Percentiles rank a stretch among this genome's conserved stretches.
Evolutionary conservation across 2,888 invertebrate species (phyloP).

Genomic region (Salticus scenicus): DNA sequence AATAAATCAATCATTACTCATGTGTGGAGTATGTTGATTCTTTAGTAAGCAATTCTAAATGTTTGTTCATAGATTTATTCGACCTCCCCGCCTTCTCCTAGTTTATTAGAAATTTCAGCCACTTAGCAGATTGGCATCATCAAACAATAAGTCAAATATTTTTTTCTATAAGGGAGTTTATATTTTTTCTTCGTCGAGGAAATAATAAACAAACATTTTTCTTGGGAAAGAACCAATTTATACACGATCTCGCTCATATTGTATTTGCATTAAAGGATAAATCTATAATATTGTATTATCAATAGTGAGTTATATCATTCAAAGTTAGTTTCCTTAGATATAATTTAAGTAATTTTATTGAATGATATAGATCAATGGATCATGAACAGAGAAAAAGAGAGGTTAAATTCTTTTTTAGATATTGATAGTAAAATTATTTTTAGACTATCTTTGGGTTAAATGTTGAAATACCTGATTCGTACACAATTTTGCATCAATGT

Average conservation of each 20-base stretch:
- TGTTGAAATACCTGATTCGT: too few species aligned
- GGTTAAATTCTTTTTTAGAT: too few species aligned
- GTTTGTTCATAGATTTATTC: too few species aligned
- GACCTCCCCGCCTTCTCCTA: neutral
- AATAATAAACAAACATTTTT: constrained; percentile 22
- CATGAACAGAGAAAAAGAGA: too few species aligned
- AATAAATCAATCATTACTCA: constrained; percentile 52
- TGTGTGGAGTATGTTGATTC: neutral
- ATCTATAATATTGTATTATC: too few species aligned
- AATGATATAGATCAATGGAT: too few species aligned
- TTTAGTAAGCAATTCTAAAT: neutral
- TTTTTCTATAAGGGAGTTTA: constrained; percentile 4
- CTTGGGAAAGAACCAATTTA: neutral
- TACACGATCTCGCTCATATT: neutral
- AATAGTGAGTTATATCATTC: too few species aligned
- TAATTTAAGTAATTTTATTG: too few species aligned
- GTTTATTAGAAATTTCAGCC: constrained; percentile 24
- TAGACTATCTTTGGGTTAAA: too few species aligned
- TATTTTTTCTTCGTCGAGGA: constrained; percentile 14
- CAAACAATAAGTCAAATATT: constrained; percentile 33
- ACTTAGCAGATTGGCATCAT: constrained; percentile 51
- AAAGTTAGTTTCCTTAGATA: too few species aligned
- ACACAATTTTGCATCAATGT: too few species aligned
- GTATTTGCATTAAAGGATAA: neutral
- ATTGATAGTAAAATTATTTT: too few species aligned